These are phyloP conservation scores for Arvicanthis niloticus DNA, from an alignment of 2,113 vertebrate species.

Conservation along the genomic window DNA sequence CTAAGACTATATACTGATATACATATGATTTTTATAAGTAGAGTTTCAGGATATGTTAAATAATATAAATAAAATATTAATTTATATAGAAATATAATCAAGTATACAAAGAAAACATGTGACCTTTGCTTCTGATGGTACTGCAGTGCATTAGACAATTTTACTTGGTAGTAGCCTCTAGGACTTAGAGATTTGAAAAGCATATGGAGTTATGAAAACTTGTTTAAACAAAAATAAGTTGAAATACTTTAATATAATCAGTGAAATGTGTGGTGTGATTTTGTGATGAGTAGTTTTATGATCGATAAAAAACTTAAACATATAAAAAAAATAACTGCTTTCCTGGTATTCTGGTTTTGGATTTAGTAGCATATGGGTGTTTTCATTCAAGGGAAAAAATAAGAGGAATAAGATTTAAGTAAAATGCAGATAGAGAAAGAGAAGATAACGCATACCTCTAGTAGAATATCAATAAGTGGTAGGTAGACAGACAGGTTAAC, in stretches of 20 bases:
- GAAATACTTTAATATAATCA: slow-evolving; percentile 55
- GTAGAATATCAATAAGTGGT: too few relatives aligned
- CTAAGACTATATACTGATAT: background rate
- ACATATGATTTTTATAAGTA: background rate
- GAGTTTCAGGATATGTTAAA: background rate
- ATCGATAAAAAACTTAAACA: slow-evolving; percentile 36
- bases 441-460: background rate
- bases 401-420: background rate
- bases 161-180: background rate
- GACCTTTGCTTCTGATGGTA: background rate
- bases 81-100: background rate
- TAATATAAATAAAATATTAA: background rate
- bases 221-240: slow-evolving; percentile 9
- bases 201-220: slow-evolving; percentile 11
- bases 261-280: slow-evolving; percentile 25
- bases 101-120: background rate
- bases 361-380: background rate
- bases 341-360: background rate
- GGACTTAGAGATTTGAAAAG: slow-evolving; percentile 26
- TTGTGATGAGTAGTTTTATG: slow-evolving; percentile 29
- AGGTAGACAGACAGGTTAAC: background rate
- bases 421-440: background rate
- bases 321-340: background rate
- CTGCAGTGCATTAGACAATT: slow-evolving; percentile 5
- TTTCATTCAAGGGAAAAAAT: background rate